Percentiles rank a stretch among this genome's conserved stretches.
phyloP scores from a whole-genome alignment of 1,140 invertebrate species.

The Bombus turneri region DNA sequence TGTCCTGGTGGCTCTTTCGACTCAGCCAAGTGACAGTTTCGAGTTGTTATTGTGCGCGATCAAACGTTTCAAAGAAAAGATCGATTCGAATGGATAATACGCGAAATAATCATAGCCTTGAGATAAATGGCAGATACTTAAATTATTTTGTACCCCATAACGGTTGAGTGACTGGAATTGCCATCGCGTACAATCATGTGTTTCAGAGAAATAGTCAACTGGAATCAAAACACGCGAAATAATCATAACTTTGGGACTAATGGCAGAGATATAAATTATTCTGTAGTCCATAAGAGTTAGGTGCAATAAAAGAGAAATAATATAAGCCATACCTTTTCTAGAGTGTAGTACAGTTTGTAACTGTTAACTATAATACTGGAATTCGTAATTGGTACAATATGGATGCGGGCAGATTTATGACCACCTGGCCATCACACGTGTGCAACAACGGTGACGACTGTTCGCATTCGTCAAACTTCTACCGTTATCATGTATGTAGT shows the following conservation, averaged over 20 bases:
- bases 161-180: constrained; percentile 7
- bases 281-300: too few species aligned
- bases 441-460: background rate
- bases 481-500: background rate
- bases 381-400: constrained; percentile 1
- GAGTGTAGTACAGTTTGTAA: background rate
- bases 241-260: background rate
- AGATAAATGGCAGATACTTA: background rate
- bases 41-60: constrained; percentile 46
- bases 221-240: background rate
- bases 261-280: background rate
- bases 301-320: background rate
- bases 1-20: constrained; percentile 52
- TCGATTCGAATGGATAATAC: too few species aligned
- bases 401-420: background rate
- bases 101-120: background rate
- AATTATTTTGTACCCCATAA: background rate
- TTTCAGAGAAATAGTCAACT: too few species aligned
- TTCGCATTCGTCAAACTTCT: background rate
- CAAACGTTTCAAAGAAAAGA: background rate
- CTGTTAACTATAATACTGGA: background rate
- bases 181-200: constrained; percentile 40
- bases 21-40: constrained; percentile 46
- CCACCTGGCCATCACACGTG: background rate
- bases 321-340: background rate